Base-by-base conservation (phyloP, 2,797 vertebrate species). In the Siniperca undulata region DNA sequence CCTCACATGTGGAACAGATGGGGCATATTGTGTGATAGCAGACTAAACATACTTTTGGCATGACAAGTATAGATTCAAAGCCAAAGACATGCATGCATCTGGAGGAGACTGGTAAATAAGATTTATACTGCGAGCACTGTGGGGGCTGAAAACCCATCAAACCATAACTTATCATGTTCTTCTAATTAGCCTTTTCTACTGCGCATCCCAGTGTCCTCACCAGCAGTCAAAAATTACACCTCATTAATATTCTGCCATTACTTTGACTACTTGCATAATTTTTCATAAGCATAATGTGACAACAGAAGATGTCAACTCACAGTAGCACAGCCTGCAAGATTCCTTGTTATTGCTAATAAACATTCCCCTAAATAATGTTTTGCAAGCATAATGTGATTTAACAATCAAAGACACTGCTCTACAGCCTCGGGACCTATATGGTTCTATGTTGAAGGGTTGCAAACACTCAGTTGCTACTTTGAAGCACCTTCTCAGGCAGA, bases 141-240 rank as follows among this genome's bases (percentile, higher is more conserved):
- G 67, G 89, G 87, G 88, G 85, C 74, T 87, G 83, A 89, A 91
- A 92, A 88, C 86, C 88, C 85, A 94, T 93, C 92, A 91, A 91
- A 88, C 89, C 88, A 85, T 89, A 89, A 91, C 90, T 91, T 90
- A 87, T 89, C 85, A 86, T 89, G 82, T 90, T 92, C 72, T 80
- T 86, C 78, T 92, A 92, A 91, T 94, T 93, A 91, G 89, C 80
- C 74, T 79, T 91, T 88, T 83, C 70, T 70, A 59, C 81, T 72
- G 48, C 80, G 77, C n/a, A 27, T 78, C 81, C 76, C 81, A 84
- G 70, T 86, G 83, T 81, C 84, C 79, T 86, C 56, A 88, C 73
- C 73, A 84, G 72, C 71, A 80, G 73, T 82, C 86, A 88, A 74
- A 87, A 86, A 91, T 83, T 86, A 80, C 27, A 77, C 71, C 79